Base-by-base conservation (phyloP, 2,888 invertebrate genomes). In the Allacma fusca region DNA sequence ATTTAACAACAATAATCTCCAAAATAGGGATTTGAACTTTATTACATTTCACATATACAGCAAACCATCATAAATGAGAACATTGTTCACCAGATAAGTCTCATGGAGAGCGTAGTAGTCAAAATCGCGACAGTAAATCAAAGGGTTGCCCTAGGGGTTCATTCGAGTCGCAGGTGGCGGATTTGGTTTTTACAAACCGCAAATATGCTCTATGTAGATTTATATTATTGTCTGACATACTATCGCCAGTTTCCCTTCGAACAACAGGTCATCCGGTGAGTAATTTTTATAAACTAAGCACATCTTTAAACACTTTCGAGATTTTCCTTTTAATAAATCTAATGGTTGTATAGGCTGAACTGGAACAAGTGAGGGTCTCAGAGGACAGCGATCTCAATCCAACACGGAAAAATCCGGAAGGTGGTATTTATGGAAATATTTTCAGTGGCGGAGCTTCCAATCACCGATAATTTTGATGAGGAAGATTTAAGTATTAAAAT, bases 351-450 rank as follows among this genome's bases (percentile, higher is more conserved):
- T n/a, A n/a, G n/a, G n/a, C n/a, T n/a, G n/a, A n/a, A n/a, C n/a
- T n/a, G n/a, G n/a, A n/a, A n/a, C n/a, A n/a, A n/a, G n/a, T n/a
- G n/a, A n/a, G n/a, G n/a, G n/a, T n/a, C n/a, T n/a, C n/a, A n/a
- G n/a, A n/a, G n/a, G n/a, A n/a, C n/a, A n/a, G n/a, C n/a, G n/a
- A n/a, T n/a, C n/a, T n/a, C n/a, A n/a, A n/a, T n/a, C n/a, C n/a
- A n/a, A n/a, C n/a, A n/a, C n/a, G n/a, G n/a, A 62, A 71, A 19
- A 72, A 67, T 40, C 40, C 34, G 26, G 75, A 75, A 1, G 28
- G 29, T 23, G 80, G 78, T 44, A 78, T 80, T 50, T 77, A 80
- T 26, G 40, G 24, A 28, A 43, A 76, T 23, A 9, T 50, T 67
- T 4, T 12, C 67, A 23, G 59, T 7, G 2, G 19, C 34, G 5